phyloP scores from a whole-genome alignment of 2,888 invertebrate genomes.

The Leptinotarsa juncta region DNA sequence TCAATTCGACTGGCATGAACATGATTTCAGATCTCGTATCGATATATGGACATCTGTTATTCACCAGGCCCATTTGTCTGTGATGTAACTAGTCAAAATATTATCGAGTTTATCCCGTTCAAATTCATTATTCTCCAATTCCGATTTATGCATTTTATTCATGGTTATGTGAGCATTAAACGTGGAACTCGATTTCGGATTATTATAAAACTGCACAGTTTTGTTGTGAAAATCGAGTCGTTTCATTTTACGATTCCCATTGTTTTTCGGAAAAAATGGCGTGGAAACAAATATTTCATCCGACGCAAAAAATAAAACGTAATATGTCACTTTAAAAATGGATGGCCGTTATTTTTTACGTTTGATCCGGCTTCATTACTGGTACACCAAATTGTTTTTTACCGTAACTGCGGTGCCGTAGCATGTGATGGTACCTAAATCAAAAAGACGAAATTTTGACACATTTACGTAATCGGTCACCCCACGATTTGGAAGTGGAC shows the following conservation, averaged over 20 bases:
- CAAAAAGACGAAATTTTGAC: too few relatives aligned
- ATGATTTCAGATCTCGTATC: neutral
- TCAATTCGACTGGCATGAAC: neutral
- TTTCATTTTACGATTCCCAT: slow-evolving; percentile 32
- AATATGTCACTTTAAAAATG: neutral
- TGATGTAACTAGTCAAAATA: slow-evolving; percentile 19
- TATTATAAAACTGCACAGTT: slow-evolving; percentile 41
- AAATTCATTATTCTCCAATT: slow-evolving; percentile 24
- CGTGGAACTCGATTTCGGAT: slow-evolving; percentile 36
- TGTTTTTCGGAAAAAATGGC: slow-evolving; percentile 26
- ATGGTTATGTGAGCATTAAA: slow-evolving; percentile 34
- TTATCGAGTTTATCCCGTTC: slow-evolving; percentile 17
- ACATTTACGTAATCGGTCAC: too few relatives aligned
- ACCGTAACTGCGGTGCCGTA: too few relatives aligned
- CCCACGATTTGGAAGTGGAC: too few relatives aligned
- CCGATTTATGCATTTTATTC: slow-evolving; percentile 34
- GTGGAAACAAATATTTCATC: slow-evolving; percentile 35
- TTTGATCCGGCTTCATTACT: neutral
- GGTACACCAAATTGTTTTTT: too few relatives aligned
- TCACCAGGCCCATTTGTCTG: slow-evolving; percentile 7
- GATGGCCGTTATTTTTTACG: neutral
- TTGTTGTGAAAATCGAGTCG: slow-evolving; percentile 39
- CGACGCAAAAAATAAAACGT: neutral
- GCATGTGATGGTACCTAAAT: too few relatives aligned
- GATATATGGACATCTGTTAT: neutral